Evolutionary conservation across 2,888 invertebrate genomes (phyloP).

Genomic region (Chrysolina oricalcia): DNA sequence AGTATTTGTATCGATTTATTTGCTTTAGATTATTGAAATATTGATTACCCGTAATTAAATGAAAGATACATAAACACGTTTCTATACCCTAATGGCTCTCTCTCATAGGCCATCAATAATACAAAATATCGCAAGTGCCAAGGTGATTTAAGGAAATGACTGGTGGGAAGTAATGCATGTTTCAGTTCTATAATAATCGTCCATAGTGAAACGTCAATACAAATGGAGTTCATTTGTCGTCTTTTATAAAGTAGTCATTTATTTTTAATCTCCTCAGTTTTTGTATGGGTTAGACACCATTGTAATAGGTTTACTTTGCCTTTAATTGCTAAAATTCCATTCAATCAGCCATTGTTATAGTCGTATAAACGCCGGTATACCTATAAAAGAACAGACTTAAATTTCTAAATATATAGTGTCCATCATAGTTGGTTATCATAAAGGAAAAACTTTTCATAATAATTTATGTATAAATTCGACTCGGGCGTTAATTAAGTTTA

Average conservation of each 20-base stretch:
- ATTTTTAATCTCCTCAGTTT: neutral
- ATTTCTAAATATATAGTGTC: too few species aligned
- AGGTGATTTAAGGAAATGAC: neutral
- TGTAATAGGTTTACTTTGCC: too few species aligned
- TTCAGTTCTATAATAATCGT: neutral
- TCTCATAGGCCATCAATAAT: slow-evolving; percentile 15
- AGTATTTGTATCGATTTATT: slow-evolving; percentile 2
- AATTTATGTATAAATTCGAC: too few species aligned
- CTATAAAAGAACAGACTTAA: too few species aligned
- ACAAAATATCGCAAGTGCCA: neutral
- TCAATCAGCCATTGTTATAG: too few species aligned
- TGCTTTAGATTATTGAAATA: slow-evolving; percentile 16
- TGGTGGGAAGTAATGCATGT: slow-evolving; percentile 1
- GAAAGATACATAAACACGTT: slow-evolving; percentile 17
- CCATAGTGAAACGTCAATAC: neutral
- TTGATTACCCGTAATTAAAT: slow-evolving; percentile 11
- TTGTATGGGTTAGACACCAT: too few species aligned
- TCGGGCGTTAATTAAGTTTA: too few species aligned
- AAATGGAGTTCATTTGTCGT: neutral
- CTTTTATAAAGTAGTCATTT: neutral
- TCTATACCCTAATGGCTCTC: neutral
- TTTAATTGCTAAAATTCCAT: too few species aligned
- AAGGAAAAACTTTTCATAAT: too few species aligned
- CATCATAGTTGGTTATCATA: too few species aligned
- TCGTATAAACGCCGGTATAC: too few species aligned